Percentiles rank a stretch among this genome's conserved stretches.
phyloP scores from a whole-genome alignment of 2,797 vertebrate genomes.

The Darevskia nairensis region DNA sequence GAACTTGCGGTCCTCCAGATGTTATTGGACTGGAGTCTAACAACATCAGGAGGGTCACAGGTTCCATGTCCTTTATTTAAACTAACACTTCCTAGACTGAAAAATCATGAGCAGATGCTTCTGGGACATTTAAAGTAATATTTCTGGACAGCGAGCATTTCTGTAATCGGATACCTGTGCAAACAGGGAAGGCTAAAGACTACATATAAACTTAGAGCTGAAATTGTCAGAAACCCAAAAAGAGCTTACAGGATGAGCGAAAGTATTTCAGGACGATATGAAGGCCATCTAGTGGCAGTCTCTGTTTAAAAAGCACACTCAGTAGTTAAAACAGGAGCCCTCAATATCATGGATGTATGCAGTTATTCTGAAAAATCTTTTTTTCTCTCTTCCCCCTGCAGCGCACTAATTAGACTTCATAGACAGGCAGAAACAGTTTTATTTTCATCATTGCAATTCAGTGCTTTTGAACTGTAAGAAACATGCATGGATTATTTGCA shows the following conservation, averaged over 20 bases:
- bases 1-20: no score
- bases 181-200: neutral
- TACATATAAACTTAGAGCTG: neutral
- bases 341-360: neutral
- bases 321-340: neutral
- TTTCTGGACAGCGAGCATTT: no score
- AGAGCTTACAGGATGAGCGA: neutral
- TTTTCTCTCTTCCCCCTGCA: no score
- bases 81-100: no score
- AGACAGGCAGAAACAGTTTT: neutral
- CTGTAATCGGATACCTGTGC: no score
- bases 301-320: no score
- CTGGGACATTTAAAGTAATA: no score
- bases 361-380: neutral
- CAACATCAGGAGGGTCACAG: no score
- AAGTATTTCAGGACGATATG: neutral
- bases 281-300: neutral
- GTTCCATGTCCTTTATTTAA: no score
- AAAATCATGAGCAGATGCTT: no score
- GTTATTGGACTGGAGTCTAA: no score
- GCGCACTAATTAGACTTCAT: neutral
- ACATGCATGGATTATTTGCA: neutral
- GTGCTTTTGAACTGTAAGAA: neutral
- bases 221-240: neutral
- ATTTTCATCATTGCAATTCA: slow-evolving; percentile 15